Base-by-base conservation (phyloP, 2,888 invertebrate genomes). In the Coelopa pilipes region DNA sequence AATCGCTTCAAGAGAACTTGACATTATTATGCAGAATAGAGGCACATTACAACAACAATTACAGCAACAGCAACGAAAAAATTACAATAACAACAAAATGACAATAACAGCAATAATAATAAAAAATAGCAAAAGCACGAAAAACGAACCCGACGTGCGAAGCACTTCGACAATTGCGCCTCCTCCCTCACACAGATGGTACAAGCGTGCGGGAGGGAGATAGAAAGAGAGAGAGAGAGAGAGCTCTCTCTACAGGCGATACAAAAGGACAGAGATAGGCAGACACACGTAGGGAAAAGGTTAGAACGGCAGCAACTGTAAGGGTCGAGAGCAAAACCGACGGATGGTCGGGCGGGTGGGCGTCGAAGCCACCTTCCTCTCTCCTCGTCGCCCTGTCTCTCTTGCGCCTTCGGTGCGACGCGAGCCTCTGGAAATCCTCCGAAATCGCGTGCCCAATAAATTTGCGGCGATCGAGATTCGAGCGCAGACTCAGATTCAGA, bases 11-110 rank as follows among this genome's bases (percentile, higher is more conserved):
- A 34, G 34, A 34, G 34, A 34, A 70, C 70, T 47, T 46, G 59
- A 34, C 55, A 53, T 57, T 68, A 68, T 53, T 34, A 68, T n/a
- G 67, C 24, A 55, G 2, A 24, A 53, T 53, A 12, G 49, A 17
- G 34, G 47, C 13, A 12, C 45, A 34, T 9, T 34, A 46, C 3
- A 55, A 46, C 53, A 68, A 68, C 12, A 66, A 47, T 47, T n/a
- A 49, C 10, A 49, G 13, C 49, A 49, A 11, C 13, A 60, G 19
- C 21, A 13, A 7, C 60, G 21, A 60, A n/a, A 13, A 3, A 21
- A 17, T 62, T 3, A 62, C 19, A 62, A 34, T 62, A n/a, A 34
- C 34, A 34, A 34, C 34, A 34, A 34, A 34, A 34, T 34, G 7
- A 34, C 34, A 34, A 34, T 34, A 34, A 34, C 2, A 34, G 7